Evolutionary conservation across 2,888 invertebrate genomes (phyloP), one percentile per base, ranked within the genome.

Genomic region (Sympetrum striolatum): DNA sequence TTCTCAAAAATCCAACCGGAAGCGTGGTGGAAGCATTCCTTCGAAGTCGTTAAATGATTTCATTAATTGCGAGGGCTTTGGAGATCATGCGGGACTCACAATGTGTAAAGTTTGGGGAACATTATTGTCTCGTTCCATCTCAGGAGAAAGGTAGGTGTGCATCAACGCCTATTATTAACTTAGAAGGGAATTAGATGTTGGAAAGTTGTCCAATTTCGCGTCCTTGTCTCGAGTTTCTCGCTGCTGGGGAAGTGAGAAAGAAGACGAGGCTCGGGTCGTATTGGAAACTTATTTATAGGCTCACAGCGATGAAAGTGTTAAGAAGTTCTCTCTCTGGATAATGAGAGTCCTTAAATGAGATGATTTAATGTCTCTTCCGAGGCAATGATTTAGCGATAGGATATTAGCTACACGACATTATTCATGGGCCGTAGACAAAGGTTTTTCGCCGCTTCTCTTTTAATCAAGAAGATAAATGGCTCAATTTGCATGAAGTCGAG

Each of bases 151-250:
- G 37, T 39, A 18, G n/a, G 37, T n/a, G 18, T 37, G 18, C 37
- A 60, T 60, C 35, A 64, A 64, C 60, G 86, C 39, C 39, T 60
- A 86, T 86, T 86, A 86, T 86, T 86, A 86, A 86, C 58, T 86
- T 37, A 86, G 53, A n/a, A n/a, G 64, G 58, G 58, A 86, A 86
- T 60, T 86, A n/a, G 86, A 86, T 64, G 60, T 37, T 86, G 60
- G 60, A 86, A 86, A 86, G 60, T 86, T 86, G 86, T 86, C 60
- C 86, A 86, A 86, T 86, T 86, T 86, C n/a, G 37, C 60, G 35
- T 31, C 37, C 60, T 86, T 86, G 86, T 39, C 86, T 64, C 60
- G 86, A 86, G 37, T 86, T 60, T 25, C 37, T 86, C 22, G 82
- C 31, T 18, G 14, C 58, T 15, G 86, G n/a, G 60, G n/a, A 25